A percentile compares a stretch with the other conserved stretches of the same genome.
Conservation (phyloP, 2,113 vertebrate species). For the Semnornis frantzii region DNA sequence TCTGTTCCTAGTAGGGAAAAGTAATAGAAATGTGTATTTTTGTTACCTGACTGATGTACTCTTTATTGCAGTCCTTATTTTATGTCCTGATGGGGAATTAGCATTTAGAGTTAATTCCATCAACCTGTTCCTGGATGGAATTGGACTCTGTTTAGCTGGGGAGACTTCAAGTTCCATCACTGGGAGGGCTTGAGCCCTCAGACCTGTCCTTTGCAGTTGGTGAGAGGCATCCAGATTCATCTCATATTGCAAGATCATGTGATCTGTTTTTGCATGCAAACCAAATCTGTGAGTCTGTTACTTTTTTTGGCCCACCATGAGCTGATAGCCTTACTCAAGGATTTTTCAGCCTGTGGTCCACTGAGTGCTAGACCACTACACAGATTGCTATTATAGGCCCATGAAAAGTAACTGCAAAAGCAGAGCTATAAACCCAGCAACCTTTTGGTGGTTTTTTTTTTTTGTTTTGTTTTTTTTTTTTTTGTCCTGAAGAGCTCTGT, state of each 20-base stretch:
- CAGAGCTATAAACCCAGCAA: background rate
- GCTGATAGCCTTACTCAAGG: background rate
- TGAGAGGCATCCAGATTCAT: background rate
- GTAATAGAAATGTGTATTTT: background rate
- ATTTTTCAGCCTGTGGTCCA: background rate
- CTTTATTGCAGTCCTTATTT: background rate
- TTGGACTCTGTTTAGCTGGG: background rate
- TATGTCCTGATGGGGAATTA: background rate
- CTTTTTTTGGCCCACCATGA: background rate
- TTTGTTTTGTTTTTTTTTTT: too few relatives aligned
- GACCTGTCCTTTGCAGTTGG: background rate
- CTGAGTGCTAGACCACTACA: accelerated
- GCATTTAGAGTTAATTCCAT: background rate
- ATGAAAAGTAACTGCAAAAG: background rate
- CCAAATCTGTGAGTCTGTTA: background rate
- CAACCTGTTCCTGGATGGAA: background rate
- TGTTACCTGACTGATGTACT: background rate
- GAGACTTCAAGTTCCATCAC: background rate
- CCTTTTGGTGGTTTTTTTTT: too few relatives aligned
- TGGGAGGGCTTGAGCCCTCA: background rate
- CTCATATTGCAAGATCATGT: background rate
- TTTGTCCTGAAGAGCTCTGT: background rate
- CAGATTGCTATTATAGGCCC: background rate
- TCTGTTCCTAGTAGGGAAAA: background rate
- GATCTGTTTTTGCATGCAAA: background rate